Base-by-base conservation (phyloP, 2,113 vertebrate genomes). In the Montifringilla adamsi region DNA sequence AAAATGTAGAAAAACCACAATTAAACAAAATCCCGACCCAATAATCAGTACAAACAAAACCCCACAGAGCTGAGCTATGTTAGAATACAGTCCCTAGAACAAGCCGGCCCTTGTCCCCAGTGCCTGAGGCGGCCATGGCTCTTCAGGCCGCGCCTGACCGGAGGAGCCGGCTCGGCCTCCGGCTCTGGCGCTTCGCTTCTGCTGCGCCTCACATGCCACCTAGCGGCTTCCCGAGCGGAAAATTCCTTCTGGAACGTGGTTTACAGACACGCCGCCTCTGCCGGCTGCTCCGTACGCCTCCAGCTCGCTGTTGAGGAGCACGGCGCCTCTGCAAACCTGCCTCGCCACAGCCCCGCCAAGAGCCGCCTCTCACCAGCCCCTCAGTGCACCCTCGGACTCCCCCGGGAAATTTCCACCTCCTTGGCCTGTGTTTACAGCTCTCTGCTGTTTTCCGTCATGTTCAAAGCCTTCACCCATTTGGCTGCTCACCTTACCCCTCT, bases 161-260 rank as follows among this genome's bases (percentile, higher is more conserved):
- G 30, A 20, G 30, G 53, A 10, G 58, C 60, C 79, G 8, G 17
- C 3, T 22, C 37, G 4, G 35, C 58, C 85, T 24, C 49, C 59
- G 5, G 72, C 52, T 14, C 1, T 10, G 1, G 41, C 0, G 3
- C 44, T 69, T 47, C 33, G 1, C 52, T 80, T 94, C 93, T 75
- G 63, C 95, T 90, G 95, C 92, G 58, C 78, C 96, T 97, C 92
- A 96, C 73, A 64, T 96, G 98, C 98, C 98, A 98, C 91, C 98
- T 97, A 50, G 97, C 78, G 98, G 98, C 81, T 90, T 83, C 94
- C 52, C 23, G 27, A 83, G 94, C 13, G 80, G 73, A 96, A 94
- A 97, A 94, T 93, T 84, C 43, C 55, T 70, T 11, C n/a, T 10
- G 15, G 20, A 64, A 43, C 39, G 6, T 4, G 11, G 15, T 31